Percentiles rank a stretch among this genome's conserved stretches.
Conservation (phyloP, 2,888 invertebrate genomes). For the Luperina testacea region DNA sequence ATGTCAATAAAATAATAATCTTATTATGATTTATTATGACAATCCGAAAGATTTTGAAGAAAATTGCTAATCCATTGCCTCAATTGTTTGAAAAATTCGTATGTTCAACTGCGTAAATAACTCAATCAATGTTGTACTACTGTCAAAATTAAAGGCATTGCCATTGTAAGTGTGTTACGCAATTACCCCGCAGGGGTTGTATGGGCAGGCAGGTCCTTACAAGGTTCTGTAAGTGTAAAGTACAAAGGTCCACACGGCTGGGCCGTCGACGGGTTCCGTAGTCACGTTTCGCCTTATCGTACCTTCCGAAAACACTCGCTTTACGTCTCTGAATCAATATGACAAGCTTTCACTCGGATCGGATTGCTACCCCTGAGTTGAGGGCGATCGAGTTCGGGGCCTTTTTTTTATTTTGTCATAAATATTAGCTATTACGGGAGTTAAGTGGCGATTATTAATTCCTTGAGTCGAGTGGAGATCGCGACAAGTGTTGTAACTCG, state of each 20-base stretch:
- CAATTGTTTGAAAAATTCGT: not conserved
- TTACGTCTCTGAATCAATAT: conserved; percentile 83
- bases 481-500: not conserved
- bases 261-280: conserved; percentile 75
- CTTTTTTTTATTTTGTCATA: conserved; percentile 37
- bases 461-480: conserved; percentile 8
- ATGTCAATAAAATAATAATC: not conserved
- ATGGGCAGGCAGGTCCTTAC: conserved; percentile 61
- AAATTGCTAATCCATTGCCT: not conserved
- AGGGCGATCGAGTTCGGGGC: conserved; percentile 68
- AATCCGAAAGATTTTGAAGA: not conserved
- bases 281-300: conserved; percentile 86
- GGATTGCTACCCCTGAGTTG: conserved; percentile 80
- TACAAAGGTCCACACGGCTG: conserved; percentile 77
- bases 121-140: not conserved
- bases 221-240: conserved; percentile 71
- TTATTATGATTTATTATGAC: not conserved
- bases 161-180: not conserved
- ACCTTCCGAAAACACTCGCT: conserved; percentile 85
- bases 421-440: conserved; percentile 46
- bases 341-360: conserved; percentile 81
- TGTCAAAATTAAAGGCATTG: not conserved
- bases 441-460: conserved; percentile 42
- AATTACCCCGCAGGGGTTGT: not conserved
- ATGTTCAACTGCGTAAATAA: not conserved